A percentile compares a stretch with the other conserved stretches of the same genome.
Conservation (phyloP, 2,113 vertebrate genomes). For the Myotis davidii region DNA sequence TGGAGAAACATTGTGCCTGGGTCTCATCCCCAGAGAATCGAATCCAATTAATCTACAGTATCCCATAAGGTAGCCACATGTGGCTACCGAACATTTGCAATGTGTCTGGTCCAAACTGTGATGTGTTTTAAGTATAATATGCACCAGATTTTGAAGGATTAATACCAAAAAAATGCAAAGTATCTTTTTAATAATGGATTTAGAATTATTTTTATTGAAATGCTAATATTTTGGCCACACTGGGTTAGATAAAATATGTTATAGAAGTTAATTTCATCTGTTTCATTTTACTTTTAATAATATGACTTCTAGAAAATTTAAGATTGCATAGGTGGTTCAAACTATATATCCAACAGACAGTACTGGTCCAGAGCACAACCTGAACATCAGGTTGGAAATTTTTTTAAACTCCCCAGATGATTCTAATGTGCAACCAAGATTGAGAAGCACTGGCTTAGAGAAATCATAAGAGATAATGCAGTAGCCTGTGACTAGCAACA, state of each 20-base stretch:
- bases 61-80: not conserved
- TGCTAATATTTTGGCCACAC: not conserved
- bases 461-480: not conserved
- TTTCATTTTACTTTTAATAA: not conserved
- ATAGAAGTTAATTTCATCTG: not conserved
- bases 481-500: not conserved
- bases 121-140: not conserved
- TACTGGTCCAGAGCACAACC: not conserved
- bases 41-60: not conserved
- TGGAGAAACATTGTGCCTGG: not conserved
- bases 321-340: not conserved
- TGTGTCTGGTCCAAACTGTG: not conserved
- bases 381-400: not conserved
- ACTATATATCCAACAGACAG: not conserved
- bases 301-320: not conserved
- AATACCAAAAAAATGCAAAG: not conserved
- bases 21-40: not conserved
- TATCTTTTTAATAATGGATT: not conserved
- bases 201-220: not conserved
- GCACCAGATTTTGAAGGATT: not conserved
- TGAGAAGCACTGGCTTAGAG: not conserved
- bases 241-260: constrained; percentile 3
- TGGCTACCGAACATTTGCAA: not conserved
- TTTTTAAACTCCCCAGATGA: not conserved
- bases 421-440: not conserved